These are phyloP conservation scores for Hepsetus odoe DNA, from an alignment of 2,113 vertebrate species.

Conservation along the genomic window DNA sequence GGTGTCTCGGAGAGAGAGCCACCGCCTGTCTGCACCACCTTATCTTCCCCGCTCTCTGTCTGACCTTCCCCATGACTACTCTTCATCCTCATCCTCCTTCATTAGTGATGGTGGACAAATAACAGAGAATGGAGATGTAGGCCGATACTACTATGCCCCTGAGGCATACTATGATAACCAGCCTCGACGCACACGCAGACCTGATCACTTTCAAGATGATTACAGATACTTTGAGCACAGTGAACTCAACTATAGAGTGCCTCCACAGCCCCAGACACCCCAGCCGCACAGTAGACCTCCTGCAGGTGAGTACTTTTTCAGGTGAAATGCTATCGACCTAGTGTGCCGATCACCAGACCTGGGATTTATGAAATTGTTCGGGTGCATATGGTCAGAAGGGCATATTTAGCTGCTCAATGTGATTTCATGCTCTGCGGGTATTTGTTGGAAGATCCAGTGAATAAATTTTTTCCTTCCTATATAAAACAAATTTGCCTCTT, in stretches of 20 bases:
- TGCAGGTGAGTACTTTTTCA: conserved; percentile 80
- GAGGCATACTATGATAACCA: conserved; percentile 86
- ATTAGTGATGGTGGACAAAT: conserved; percentile 78
- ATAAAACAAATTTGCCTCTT: too few species aligned
- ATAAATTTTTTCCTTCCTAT: too few species aligned
- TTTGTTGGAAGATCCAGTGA: too few species aligned
- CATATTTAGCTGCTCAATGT: too few species aligned
- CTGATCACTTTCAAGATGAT: conserved; percentile 85
- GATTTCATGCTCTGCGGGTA: too few species aligned
- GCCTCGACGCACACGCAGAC: conserved; percentile 62
- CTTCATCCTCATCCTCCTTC: conserved; percentile 88
- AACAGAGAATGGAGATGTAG: conserved; percentile 88
- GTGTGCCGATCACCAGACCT: too few species aligned
- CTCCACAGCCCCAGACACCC: conserved; percentile 72
- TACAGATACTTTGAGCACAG: conserved; percentile 88
- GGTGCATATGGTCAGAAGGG: too few species aligned
- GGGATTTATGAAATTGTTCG: too few species aligned
- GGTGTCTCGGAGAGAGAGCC: conserved; percentile 86
- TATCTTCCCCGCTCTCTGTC: conserved; percentile 85
- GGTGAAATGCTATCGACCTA: too few species aligned
- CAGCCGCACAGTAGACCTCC: conserved; percentile 83
- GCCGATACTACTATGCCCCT: conserved; percentile 81
- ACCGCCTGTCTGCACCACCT: conserved; percentile 91
- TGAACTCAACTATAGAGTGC: conserved; percentile 85
- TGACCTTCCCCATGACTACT: conserved; percentile 88